These are phyloP conservation scores for Ammodytes dubius DNA, from an alignment of 2,113 vertebrate genomes.

Conservation along the genomic window DNA sequence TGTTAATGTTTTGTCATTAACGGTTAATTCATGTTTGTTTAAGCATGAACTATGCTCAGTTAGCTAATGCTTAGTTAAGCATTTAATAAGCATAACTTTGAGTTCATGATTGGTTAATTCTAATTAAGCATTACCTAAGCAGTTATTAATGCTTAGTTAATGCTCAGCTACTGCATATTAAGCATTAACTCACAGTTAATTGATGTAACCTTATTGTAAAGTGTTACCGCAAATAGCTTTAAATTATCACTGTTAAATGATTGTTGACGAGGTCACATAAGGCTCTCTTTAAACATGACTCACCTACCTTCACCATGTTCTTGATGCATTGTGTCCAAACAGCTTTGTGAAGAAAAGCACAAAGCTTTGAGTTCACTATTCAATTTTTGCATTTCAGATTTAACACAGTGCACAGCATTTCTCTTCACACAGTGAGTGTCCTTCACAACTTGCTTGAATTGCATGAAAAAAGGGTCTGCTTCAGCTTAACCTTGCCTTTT, in stretches of 20 bases:
- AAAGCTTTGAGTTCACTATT: not conserved
- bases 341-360: not conserved
- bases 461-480: not conserved
- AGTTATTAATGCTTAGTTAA: no score
- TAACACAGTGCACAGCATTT: slow-evolving; percentile 8
- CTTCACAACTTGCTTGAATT: not conserved
- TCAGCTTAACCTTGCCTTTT: not conserved
- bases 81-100: no score
- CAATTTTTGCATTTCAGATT: not conserved
- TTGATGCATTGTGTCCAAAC: not conserved
- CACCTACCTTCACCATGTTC: not conserved
- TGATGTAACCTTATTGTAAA: no score
- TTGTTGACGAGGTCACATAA: not conserved
- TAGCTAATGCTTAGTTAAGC: no score
- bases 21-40: no score
- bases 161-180: no score
- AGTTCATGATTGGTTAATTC: no score
- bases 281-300: slow-evolving; percentile 1
- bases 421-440: not conserved
- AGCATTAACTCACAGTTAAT: no score
- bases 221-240: no score
- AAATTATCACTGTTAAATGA: not conserved
- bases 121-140: no score
- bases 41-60: no score
- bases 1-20: no score